phyloP scores from a whole-genome alignment of 2,888 invertebrate species.

The Listrodromus nycthemerus region DNA sequence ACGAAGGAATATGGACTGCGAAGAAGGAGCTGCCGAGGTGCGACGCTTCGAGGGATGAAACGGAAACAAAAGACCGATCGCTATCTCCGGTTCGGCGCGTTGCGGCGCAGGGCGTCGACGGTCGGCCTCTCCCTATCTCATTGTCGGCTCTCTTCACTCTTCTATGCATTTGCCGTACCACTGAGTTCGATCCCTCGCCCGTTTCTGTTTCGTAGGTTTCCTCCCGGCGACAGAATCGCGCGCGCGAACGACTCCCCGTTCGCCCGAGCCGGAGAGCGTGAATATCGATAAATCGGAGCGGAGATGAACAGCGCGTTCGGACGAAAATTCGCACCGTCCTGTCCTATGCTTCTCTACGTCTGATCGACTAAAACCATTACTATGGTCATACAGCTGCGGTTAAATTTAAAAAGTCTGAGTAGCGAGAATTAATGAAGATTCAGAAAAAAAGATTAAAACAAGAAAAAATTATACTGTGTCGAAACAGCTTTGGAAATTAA shows the following conservation, averaged over 20 bases:
- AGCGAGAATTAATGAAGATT: no score
- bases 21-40: constrained; percentile 67
- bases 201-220: constrained; percentile 38
- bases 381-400: no score
- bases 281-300: constrained; percentile 8
- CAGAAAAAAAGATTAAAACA: no score
- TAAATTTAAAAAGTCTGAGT: no score
- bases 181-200: constrained; percentile 29
- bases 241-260: constrained; percentile 30
- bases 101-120: constrained; percentile 72
- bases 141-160: neutral
- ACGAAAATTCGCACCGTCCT: neutral
- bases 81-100: constrained; percentile 76
- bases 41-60: constrained; percentile 81
- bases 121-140: constrained; percentile 43
- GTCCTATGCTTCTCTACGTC: no score
- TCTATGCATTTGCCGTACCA: constrained; percentile 39
- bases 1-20: constrained; percentile 32
- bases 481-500: no score
- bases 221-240: constrained; percentile 47
- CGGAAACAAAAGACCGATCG: constrained; percentile 81
- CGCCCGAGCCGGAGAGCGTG: neutral
- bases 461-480: no score
- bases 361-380: no score
- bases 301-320: neutral